phyloP scores from a whole-genome alignment of 37 sponge, comb jelly and placozoan species.

The Tethya wilhelma region DNA sequence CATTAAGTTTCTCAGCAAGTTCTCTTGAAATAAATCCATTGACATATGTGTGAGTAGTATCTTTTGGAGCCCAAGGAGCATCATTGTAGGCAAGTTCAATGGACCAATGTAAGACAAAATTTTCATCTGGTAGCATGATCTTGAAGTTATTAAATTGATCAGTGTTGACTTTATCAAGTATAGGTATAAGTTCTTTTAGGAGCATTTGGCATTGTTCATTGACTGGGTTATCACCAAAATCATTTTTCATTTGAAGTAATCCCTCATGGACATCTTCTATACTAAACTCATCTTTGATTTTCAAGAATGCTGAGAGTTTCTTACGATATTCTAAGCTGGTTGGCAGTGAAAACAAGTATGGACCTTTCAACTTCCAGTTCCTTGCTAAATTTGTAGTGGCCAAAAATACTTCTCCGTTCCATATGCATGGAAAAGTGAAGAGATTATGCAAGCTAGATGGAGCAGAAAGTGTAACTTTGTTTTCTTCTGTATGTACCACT shows the following conservation, averaged over 20 bases:
- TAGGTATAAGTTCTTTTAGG: background rate
- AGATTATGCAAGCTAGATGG: constrained; percentile 20
- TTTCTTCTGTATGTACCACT: background rate
- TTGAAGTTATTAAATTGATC: background rate
- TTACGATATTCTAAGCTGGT: background rate
- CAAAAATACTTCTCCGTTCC: constrained; percentile 51
- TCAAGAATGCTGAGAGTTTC: constrained; percentile 10
- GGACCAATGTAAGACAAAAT: constrained; percentile 17
- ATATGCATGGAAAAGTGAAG: constrained; percentile 2
- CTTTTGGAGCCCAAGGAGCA: constrained; percentile 20
- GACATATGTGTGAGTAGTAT: constrained; percentile 17
- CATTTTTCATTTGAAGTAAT: constrained; percentile 40
- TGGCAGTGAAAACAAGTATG: constrained; percentile 57
- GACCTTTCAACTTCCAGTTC: constrained; percentile 29
- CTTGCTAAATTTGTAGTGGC: background rate
- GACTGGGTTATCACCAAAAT: constrained; percentile 25
- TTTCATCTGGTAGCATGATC: constrained; percentile 30
- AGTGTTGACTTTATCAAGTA: background rate
- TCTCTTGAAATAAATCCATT: constrained; percentile 14
- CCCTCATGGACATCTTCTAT: constrained; percentile 32
- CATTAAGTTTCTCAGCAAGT: constrained; percentile 19
- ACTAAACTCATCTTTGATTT: constrained; percentile 29
- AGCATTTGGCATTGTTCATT: constrained; percentile 7
- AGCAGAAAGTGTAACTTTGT: no score
- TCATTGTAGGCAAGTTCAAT: constrained; percentile 46